Conservation (phyloP, 2,113 vertebrate genomes). For the Nicator chloris region DNA sequence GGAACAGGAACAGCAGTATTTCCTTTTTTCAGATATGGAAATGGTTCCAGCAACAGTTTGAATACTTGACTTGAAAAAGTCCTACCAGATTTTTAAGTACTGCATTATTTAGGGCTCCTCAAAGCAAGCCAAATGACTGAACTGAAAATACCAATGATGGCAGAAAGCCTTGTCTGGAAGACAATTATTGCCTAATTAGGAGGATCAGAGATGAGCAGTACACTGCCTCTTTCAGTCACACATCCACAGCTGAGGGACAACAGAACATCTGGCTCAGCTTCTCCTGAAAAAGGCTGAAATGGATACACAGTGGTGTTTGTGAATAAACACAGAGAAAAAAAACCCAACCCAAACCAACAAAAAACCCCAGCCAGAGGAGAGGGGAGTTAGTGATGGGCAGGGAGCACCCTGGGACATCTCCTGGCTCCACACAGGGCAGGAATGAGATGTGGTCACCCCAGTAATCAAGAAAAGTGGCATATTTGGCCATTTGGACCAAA, state of each 20-base stretch:
- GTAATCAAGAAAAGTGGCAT: background rate
- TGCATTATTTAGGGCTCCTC: background rate
- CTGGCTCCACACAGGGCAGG: background rate
- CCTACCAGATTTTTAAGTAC: background rate
- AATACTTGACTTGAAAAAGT: background rate
- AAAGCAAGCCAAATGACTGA: background rate
- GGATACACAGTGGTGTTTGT: background rate
- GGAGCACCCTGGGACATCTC: background rate
- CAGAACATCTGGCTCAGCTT: background rate
- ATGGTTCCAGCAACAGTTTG: background rate
- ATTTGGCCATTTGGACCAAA: background rate
- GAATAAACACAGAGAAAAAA: background rate
- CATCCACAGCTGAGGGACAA: background rate
- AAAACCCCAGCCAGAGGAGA: accelerated
- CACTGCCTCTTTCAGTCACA: background rate
- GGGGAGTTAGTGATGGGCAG: accelerated
- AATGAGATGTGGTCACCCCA: background rate
- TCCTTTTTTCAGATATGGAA: background rate
- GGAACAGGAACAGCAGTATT: background rate
- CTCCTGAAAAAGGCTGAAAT: background rate
- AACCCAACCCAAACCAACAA: background rate
- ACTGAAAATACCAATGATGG: background rate
- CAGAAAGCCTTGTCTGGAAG: background rate
- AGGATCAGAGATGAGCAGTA: background rate
- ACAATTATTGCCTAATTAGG: background rate